phyloP scores from a whole-genome alignment of 1,140 invertebrate genomes.

The Ostrea denselamellosa region DNA sequence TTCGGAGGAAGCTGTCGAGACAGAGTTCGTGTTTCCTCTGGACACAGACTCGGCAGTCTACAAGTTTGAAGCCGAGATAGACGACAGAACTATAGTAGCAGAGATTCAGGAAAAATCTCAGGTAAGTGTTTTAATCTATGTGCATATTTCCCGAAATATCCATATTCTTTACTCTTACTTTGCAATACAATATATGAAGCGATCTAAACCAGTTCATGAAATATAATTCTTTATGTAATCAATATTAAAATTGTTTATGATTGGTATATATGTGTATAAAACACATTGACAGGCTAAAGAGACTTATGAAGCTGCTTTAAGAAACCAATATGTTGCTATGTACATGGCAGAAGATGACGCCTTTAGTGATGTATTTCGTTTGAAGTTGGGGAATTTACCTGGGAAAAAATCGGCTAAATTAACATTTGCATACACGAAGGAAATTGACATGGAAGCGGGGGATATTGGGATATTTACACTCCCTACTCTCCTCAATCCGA shows the following conservation, averaged over 20 bases:
- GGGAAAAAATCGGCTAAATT: constrained; percentile 53
- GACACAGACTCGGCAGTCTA: constrained; percentile 66
- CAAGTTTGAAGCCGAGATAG: constrained; percentile 65
- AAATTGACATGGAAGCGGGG: constrained; percentile 55
- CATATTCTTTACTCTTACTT: too few relatives aligned
- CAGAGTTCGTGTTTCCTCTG: constrained; percentile 67
- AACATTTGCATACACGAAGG: constrained; percentile 57
- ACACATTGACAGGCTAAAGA: constrained; percentile 80
- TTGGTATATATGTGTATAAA: too few relatives aligned
- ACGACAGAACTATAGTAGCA: constrained; percentile 57
- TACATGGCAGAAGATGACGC: constrained; percentile 58
- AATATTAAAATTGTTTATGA: too few relatives aligned
- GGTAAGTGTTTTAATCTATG: constrained; percentile 44
- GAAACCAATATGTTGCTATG: constrained; percentile 82
- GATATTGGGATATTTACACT: constrained; percentile 60
- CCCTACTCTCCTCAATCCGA: constrained; percentile 64
- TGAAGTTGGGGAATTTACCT: constrained; percentile 64
- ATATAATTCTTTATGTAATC: too few relatives aligned
- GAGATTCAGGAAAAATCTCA: constrained; percentile 81
- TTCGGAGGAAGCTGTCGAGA: constrained; percentile 50
- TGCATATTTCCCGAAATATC: too few relatives aligned
- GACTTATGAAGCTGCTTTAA: constrained; percentile 83
- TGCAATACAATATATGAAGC: too few relatives aligned
- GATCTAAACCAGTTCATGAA: not conserved
- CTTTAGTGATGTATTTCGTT: constrained; percentile 61